Percentiles rank a stretch among this genome's conserved stretches.
Conservation (phyloP, 2,797 vertebrate genomes). For the Alcedo atthis region DNA sequence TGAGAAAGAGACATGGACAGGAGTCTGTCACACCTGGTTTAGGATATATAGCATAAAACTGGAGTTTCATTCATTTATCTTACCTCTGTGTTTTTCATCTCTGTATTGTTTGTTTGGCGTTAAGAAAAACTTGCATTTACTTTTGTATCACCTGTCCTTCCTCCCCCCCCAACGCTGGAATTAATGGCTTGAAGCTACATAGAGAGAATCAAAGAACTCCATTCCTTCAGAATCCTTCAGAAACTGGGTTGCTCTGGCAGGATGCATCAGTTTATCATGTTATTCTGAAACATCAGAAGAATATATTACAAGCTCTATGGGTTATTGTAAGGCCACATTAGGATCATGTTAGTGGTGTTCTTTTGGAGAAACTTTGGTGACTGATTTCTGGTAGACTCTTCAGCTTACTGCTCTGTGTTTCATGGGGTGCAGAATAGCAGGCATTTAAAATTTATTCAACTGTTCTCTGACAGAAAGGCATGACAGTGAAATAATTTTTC, state of each 20-base stretch:
- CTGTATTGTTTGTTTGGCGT: background rate
- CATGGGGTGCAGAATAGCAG: no score
- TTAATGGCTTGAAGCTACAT: background rate
- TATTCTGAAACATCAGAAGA: background rate
- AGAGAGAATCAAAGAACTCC: background rate
- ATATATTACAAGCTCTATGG: background rate
- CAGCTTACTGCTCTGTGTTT: background rate
- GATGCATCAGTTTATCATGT: background rate
- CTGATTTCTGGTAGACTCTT: background rate
- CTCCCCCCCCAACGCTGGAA: background rate
- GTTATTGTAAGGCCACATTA: background rate
- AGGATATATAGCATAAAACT: background rate
- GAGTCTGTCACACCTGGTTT: background rate
- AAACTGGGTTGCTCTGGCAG: background rate
- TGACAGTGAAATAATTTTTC: background rate
- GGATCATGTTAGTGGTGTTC: background rate
- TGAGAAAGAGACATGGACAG: background rate
- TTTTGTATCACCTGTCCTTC: background rate
- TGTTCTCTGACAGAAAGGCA: background rate
- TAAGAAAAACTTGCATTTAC: background rate
- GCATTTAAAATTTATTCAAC: background rate
- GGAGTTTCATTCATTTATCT: background rate
- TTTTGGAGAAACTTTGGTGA: background rate
- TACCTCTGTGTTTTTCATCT: background rate
- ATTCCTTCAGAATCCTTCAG: background rate